These are phyloP conservation scores for Ichneumoninae sp. DNA, from an alignment of 2,888 invertebrate species.

Conservation along the genomic window DNA sequence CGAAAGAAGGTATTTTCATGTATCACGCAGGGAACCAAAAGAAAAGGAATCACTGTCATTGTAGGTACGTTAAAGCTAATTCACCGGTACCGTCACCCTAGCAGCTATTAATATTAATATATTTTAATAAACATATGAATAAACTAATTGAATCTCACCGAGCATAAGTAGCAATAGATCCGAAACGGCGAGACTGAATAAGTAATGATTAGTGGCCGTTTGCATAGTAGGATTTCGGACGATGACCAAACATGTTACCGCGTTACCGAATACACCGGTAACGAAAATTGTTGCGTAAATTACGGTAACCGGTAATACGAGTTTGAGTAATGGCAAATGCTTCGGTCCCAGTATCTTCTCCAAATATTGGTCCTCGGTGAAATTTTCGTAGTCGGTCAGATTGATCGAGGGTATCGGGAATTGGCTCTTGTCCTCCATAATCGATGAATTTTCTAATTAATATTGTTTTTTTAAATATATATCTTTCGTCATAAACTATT, in stretches of 20 bases:
- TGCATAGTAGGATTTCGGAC: conserved; percentile 92
- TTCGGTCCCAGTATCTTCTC: conserved; percentile 87
- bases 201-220: conserved; percentile 95
- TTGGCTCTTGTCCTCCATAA: conserved; percentile 47
- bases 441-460: conserved; percentile 3
- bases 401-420: conserved; percentile 72
- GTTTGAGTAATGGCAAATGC: conserved; percentile 85
- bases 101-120: background rate
- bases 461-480: background rate
- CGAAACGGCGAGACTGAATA: conserved; percentile 95
- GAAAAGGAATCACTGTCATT: too few relatives aligned
- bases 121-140: background rate
- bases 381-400: conserved; percentile 85
- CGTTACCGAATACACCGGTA: conserved; percentile 93
- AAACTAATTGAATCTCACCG: conserved; percentile 85
- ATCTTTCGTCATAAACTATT: background rate
- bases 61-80: too few relatives aligned
- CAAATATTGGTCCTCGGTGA: conserved; percentile 87
- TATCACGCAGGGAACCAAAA: too few relatives aligned
- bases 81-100: background rate
- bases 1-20: too few relatives aligned
- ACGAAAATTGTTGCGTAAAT: conserved; percentile 91
- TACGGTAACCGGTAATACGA: conserved; percentile 86
- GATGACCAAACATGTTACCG: conserved; percentile 94
- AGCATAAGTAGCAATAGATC: conserved; percentile 92